Base-by-base conservation (phyloP, 2,797 vertebrate genomes). In the Stomatorhinus walkeri region DNA sequence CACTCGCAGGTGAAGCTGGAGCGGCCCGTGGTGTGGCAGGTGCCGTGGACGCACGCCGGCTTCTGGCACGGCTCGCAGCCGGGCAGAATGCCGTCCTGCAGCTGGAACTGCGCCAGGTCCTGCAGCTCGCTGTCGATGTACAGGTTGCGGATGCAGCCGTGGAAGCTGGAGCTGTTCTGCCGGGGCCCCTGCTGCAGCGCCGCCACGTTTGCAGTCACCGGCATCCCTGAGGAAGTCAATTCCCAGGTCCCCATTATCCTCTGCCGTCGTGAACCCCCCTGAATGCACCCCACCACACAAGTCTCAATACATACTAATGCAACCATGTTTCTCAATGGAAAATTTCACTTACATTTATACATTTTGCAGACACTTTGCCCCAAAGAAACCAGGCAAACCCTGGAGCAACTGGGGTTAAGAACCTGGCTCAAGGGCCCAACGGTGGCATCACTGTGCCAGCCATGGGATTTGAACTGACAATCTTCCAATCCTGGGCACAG, bases 41-140 rank as follows among this genome's bases (percentile, higher is more conserved):
- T 96, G 1, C 98, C 98, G 2, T 99, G 98, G 64, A 95, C 91
- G 19, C 98, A 99, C 72, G 96, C 94, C 10, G 96, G 97, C 89
- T 96, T 97, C 92, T 98, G 97, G 88, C 98, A 99, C 0, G 98
- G 97, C 93, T 98, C 98, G 24, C 98, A 99, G 12, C 98, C 98
- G 0, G 98, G 97, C 87, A 99, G 95, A 88, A 99, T 97, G 87
- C 98, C 98, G 14, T 94, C 95, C 36, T 96, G 95, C 89, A 97
- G 94, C 40, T 95, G 95, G 83, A 98, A 96, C 0, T 95, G 97
- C 43, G 95, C 96, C 88, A 99, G 96, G 92, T 99, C 97, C 92
- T 99, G 98, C 83, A 99, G 97, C 89, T 98, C 96, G 0, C 97
- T 97, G 76, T 99, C 98, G 92, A 99, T 97, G 85, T 98, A 98